phyloP scores from a whole-genome alignment of 2,888 invertebrate genomes.

The Pediacus dermestoides region DNA sequence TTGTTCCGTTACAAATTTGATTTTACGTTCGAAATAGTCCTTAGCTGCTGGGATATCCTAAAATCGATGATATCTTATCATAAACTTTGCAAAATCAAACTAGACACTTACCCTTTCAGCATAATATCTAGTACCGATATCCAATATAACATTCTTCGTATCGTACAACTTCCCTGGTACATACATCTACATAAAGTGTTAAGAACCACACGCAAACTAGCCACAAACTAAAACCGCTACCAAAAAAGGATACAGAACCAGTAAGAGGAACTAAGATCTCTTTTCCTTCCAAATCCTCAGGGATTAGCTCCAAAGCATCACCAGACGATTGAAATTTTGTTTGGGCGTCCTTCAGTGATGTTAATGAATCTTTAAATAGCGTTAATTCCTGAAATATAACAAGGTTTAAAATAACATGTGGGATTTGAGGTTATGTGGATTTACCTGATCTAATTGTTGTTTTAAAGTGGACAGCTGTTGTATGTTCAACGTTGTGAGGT shows the following conservation, averaged over 20 bases:
- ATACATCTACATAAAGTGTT: conserved; percentile 68
- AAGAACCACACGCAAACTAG: not conserved
- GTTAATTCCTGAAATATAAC: conserved; percentile 66
- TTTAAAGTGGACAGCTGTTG: conserved; percentile 80
- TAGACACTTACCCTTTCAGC: conserved; percentile 94
- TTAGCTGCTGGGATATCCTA: conserved; percentile 77
- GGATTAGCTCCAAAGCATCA: conserved; percentile 77
- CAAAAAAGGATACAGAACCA: conserved; percentile 68
- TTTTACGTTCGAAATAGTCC: conserved; percentile 90
- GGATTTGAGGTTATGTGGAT: conserved; percentile 18
- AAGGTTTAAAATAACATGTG: conserved; percentile 20
- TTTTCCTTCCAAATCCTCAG: conserved; percentile 72
- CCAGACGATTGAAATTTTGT: conserved; percentile 85
- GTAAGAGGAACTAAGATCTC: conserved; percentile 91
- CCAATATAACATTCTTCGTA: conserved; percentile 83
- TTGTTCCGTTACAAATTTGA: conserved; percentile 87
- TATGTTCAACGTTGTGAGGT: conserved; percentile 74
- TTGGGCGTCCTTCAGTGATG: conserved; percentile 86
- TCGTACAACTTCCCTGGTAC: conserved; percentile 87
- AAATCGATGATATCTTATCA: conserved; percentile 13
- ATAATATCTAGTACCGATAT: conserved; percentile 96
- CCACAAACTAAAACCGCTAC: not conserved
- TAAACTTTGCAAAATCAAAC: conserved; percentile 13
- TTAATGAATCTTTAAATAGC: conserved; percentile 86
- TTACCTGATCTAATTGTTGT: conserved; percentile 81